A percentile compares a stretch with the other conserved stretches of the same genome.
phyloP scores from a whole-genome alignment of 2,113 vertebrate species.

The Lycocorax pyrrhopterus region DNA sequence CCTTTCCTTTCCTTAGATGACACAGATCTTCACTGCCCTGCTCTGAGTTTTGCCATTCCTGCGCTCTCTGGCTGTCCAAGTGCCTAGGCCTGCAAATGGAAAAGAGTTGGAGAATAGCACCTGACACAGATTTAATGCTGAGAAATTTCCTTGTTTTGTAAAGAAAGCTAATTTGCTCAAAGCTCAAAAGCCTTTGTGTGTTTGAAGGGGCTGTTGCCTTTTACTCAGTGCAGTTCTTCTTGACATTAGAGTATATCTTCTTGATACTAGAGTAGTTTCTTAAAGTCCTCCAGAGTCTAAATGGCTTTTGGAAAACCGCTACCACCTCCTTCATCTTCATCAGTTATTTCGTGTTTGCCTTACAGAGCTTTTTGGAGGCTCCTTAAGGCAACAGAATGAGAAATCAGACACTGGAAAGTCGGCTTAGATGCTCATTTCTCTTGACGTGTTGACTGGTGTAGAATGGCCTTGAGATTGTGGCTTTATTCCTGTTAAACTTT shows the following conservation, averaged over 20 bases:
- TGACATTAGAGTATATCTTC: neutral
- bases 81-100: neutral
- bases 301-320: neutral
- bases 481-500: neutral
- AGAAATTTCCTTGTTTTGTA: neutral
- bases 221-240: neutral
- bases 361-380: neutral
- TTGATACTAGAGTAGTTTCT: neutral
- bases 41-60: neutral
- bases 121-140: neutral
- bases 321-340: neutral
- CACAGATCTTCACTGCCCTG: neutral
- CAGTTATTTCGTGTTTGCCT: neutral
- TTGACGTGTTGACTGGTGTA: neutral
- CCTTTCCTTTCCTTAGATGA: neutral
- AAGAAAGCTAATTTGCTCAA: neutral
- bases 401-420: neutral
- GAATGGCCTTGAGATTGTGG: neutral
- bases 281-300: neutral
- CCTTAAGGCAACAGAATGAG: neutral
- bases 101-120: neutral
- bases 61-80: rapidly evolving
- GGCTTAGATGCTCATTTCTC: neutral
- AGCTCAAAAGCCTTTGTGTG: neutral
- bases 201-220: neutral